Evolutionary conservation across 2,113 vertebrate species (phyloP), one percentile per base, ranked within the genome.

Genomic region (Emydocephalus ijimae): DNA sequence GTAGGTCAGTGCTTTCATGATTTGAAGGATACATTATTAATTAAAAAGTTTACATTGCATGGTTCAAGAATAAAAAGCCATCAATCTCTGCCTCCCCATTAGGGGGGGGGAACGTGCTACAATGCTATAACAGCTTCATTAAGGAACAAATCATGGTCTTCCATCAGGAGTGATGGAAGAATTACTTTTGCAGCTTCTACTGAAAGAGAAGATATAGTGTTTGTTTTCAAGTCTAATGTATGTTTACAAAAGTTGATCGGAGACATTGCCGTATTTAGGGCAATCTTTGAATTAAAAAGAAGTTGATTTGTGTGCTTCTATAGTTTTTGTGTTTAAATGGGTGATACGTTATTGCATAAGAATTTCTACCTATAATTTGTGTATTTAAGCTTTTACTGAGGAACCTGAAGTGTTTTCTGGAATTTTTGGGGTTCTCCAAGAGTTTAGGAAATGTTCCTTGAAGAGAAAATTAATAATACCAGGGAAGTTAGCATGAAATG

Each of bases 41-140:
- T 90, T 15, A 55, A 26, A 88, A 90, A 34, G 52, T 96, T 90
- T 94, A 91, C 74, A 81, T 92, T 94, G 85, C 74, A 69, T 89
- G 74, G 57, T 93, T 94, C 20, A 94, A 94, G 86, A 94, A 69
- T 86, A 95, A 94, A 93, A 96, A 91, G 93, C 95, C 95, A 96
- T 95, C 94, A 89, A 92, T 86, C 90, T 61, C 88, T 95, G 93
- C 93, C 85, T 95, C 26, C n/a, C 50, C 93, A 92, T 92, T 24
- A 85, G 39, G 24, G 50, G 11, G 20, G 3, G 3, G 18, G 2
- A 57, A 59, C 1, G 6, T 1, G 69, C 0, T 90, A 24, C 89
- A 93, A 81, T 6, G 11, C 88, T 95, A 81, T 91, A 61, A 87
- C 93, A 15, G 74, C 39, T 93, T 15, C 90, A 52, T 92, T 91